These are phyloP conservation scores for Delichon dasypus DNA, from an alignment of 2,797 vertebrate genomes.

Conservation along the genomic window DNA sequence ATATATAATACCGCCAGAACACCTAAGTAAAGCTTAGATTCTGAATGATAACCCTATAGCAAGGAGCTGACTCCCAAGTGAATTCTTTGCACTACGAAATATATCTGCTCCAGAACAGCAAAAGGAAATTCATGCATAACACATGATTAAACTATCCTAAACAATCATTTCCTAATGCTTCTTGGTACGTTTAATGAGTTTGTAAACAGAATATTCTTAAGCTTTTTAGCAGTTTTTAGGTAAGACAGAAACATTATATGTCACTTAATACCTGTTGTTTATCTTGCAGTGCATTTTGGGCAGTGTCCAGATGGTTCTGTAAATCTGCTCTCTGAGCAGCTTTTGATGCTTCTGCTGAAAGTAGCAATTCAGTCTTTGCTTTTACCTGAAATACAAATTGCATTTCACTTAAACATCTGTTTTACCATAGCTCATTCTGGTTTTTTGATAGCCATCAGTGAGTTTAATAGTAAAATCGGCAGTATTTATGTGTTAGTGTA, in stretches of 20 bases:
- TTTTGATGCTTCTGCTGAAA: conserved; percentile 95
- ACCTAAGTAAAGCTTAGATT: not conserved
- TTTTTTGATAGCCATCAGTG: not conserved
- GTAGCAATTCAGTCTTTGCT: conserved; percentile 94
- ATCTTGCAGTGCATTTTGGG: conserved; percentile 94
- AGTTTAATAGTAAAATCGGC: not conserved
- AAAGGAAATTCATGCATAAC: not conserved
- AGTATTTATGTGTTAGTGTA: not conserved
- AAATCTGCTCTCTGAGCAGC: conserved; percentile 91
- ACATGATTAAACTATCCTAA: not conserved
- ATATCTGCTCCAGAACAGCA: not conserved
- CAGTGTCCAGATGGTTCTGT: conserved; percentile 93
- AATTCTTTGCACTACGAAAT: not conserved
- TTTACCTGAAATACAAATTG: conserved; percentile 83
- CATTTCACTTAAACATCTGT: not conserved
- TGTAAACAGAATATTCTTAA: not conserved
- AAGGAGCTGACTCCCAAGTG: not conserved
- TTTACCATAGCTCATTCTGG: not conserved
- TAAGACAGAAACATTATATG: not conserved
- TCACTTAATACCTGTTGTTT: conserved; percentile 89
- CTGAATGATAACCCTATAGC: not conserved
- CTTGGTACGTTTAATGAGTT: not conserved
- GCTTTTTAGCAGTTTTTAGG: not conserved
- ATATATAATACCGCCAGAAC: not conserved
- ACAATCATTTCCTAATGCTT: not conserved